A percentile compares a stretch with the other conserved stretches of the same genome.
Evolutionary conservation across 37 sponge, comb jelly and placozoan genomes (phyloP).

Genomic region (Spongilla lacustris): DNA sequence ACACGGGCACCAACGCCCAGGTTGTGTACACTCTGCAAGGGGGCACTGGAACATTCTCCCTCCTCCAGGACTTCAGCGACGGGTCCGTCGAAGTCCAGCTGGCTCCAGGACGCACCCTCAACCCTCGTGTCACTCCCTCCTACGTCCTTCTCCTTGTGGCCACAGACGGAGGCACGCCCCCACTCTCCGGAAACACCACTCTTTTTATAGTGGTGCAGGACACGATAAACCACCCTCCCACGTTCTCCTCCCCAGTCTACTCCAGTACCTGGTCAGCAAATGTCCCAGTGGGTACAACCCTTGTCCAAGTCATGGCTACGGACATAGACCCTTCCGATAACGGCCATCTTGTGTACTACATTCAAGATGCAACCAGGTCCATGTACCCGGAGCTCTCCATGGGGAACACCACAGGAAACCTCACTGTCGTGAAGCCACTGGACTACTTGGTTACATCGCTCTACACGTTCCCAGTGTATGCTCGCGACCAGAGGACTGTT

Average conservation of each 20-base stretch:
- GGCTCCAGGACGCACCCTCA: not conserved
- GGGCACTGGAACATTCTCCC: constrained; percentile 15
- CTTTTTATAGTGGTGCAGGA: constrained; percentile 49
- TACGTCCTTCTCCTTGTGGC: constrained; percentile 57
- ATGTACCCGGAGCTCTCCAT: constrained; percentile 53
- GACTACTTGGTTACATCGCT: constrained; percentile 34
- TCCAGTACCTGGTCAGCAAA: constrained; percentile 14
- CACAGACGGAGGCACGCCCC: constrained; percentile 52
- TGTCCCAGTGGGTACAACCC: constrained; percentile 13
- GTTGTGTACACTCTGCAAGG: constrained; percentile 34
- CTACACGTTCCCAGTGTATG: constrained; percentile 36
- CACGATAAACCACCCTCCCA: constrained; percentile 58
- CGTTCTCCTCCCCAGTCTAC: constrained; percentile 28
- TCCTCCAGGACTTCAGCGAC: not conserved
- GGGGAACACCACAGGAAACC: constrained; percentile 29
- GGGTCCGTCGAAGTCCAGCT: constrained; percentile 25
- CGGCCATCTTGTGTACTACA: constrained; percentile 46
- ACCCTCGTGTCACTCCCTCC: constrained; percentile 6
- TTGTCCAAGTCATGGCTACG: constrained; percentile 44
- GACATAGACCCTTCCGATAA: constrained; percentile 52
- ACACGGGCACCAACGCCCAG: constrained; percentile 31
- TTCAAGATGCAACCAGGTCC: constrained; percentile 8
- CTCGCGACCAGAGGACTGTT: constrained; percentile 7
- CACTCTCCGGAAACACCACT: constrained; percentile 10
- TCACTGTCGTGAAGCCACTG: constrained; percentile 19